Percentiles rank a stretch among this genome's conserved stretches.
phyloP scores from a whole-genome alignment of 2,113 vertebrate genomes.

The Spea multiplicata region DNA sequence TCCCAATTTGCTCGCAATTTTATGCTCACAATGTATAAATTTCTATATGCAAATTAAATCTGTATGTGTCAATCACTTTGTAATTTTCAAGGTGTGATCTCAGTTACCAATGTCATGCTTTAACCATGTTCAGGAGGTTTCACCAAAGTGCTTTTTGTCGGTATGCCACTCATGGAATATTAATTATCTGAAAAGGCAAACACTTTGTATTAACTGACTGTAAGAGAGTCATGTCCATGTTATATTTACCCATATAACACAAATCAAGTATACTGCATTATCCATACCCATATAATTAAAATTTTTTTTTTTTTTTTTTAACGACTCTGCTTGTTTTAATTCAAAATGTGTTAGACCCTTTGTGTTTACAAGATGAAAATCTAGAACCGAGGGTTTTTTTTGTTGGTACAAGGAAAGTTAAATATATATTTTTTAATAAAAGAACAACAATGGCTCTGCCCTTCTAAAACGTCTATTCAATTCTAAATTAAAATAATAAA shows the following conservation, averaged over 20 bases:
- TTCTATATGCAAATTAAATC: too few species aligned
- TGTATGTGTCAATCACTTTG: neutral
- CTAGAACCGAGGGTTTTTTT: too few species aligned
- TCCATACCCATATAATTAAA: neutral
- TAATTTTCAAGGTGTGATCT: neutral
- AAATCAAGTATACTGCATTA: neutral
- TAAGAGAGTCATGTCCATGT: neutral
- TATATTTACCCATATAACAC: neutral
- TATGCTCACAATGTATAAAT: too few species aligned
- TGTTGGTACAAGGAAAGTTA: too few species aligned
- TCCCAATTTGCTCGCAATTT: too few species aligned
- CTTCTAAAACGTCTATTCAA: too few species aligned
- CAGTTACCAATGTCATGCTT: neutral
- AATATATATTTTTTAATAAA: too few species aligned
- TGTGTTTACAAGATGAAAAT: too few species aligned
- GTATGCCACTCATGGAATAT: neutral
- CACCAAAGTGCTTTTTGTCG: neutral
- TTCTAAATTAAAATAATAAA: too few species aligned
- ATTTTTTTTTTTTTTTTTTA: neutral
- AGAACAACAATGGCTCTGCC: too few species aligned
- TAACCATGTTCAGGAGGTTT: neutral
- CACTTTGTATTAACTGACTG: neutral
- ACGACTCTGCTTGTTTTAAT: neutral
- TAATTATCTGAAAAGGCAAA: neutral
- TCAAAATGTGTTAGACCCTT: neutral